Base-by-base conservation (phyloP, 2,113 vertebrate species). In the Tapirus terrestris region DNA sequence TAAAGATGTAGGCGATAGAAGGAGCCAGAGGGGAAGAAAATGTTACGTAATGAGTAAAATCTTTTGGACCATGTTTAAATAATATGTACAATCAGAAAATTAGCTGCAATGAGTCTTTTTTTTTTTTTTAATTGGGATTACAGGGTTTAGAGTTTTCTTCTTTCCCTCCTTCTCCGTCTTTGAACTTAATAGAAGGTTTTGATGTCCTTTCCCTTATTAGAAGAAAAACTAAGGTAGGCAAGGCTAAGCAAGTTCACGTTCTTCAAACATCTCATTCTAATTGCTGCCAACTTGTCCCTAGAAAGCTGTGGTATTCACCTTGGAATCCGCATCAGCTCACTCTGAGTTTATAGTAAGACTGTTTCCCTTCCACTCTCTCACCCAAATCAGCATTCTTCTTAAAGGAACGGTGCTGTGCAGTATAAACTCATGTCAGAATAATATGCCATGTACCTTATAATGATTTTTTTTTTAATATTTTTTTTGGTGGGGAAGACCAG, bases 291-390 rank as follows among this genome's bases (percentile, higher is more conserved):
- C 95, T 94, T 86, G 85, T 87, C 73, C 33, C 67, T 85, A n/a
- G 79, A 61, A 86, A 80, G 45, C 83, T n/a, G 9, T 51, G 73
- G 16, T 45, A 29, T 14, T 95, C 88, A 85, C 91, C 85, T 86
- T 80, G 75, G 89, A 96, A 79, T 91, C 80, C 87, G 29, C 48
- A 43, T 83, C 56, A 6, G 45, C 76, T 96, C 31, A 14, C 93
- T 97, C 73, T 76, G 45, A 48, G 60, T 94, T 97, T 95, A 48
- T 86, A 33, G 3, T 67, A 53, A 81, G 60, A 53, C n/a, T 65
- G 29, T 45, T 27, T 91, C 58, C 67, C 31, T 51, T 92, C 27
- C 88, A 67, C 81, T 85, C 33, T 70, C 73, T 70, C 67, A n/a
- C 45, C 81, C 58, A 91, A 70, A 93, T 91, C 84, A 31, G 56